Conservation (phyloP, 37 sponge, comb jelly and placozoan genomes). For the Beroe ovata region DNA sequence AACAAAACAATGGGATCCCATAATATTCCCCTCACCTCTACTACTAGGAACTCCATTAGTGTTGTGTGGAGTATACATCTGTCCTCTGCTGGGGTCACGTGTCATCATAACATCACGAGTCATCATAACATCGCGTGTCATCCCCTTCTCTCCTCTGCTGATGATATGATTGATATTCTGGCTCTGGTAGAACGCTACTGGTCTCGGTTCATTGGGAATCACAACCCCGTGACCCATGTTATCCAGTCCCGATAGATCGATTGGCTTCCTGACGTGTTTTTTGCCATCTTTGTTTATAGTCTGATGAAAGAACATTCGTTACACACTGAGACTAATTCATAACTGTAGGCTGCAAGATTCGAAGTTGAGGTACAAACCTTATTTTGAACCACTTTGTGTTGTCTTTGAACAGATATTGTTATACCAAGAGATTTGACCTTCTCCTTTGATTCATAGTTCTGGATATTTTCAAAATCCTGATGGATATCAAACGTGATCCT, state of each 20-base stretch:
- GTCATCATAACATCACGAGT: background rate
- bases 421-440: slow-evolving; percentile 41
- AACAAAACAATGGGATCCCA: too few species aligned
- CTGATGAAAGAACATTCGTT: too few species aligned
- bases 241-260: slow-evolving; percentile 30
- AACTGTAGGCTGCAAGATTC: too few species aligned
- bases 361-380: slow-evolving; percentile 20
- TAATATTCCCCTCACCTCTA: too few species aligned
- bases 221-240: slow-evolving; percentile 33
- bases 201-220: slow-evolving; percentile 5
- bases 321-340: too few species aligned
- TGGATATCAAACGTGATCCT: too few species aligned
- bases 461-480: slow-evolving; percentile 63
- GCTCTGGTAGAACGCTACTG: slow-evolving; percentile 13
- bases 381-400: slow-evolving; percentile 65
- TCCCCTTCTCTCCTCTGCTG: background rate
- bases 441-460: slow-evolving; percentile 48
- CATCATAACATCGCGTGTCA: background rate
- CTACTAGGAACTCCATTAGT: too few species aligned
- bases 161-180: slow-evolving; percentile 29
- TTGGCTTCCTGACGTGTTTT: slow-evolving; percentile 40
- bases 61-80: too few species aligned
- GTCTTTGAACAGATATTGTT: slow-evolving; percentile 32
- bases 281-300: slow-evolving; percentile 55
- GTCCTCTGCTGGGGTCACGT: background rate